phyloP scores from a whole-genome alignment of 1,140 invertebrate genomes.

The Musca domestica region DNA sequence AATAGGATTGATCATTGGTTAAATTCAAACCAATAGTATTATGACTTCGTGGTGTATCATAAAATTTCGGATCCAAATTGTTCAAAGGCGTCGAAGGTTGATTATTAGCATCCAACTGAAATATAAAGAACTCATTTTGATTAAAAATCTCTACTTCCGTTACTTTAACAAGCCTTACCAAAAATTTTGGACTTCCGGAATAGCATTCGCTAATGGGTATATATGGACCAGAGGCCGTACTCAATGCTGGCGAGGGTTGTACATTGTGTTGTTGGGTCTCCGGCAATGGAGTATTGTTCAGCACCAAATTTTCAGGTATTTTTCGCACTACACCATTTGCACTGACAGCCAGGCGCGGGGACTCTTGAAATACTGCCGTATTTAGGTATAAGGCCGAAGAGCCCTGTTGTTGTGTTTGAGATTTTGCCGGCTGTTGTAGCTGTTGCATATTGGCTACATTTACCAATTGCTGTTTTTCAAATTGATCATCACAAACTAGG shows the following conservation, averaged over 20 bases:
- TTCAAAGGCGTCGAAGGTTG: slow-evolving; percentile 43
- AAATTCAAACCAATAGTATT: slow-evolving; percentile 53
- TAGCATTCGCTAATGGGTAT: slow-evolving; percentile 87
- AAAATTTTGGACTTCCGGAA: slow-evolving; percentile 67
- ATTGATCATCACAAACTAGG: slow-evolving; percentile 40
- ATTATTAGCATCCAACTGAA: slow-evolving; percentile 35
- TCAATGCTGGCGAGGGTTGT: slow-evolving; percentile 62
- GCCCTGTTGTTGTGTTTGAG: not conserved
- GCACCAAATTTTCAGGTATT: slow-evolving; percentile 46
- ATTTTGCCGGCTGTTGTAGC: not conserved
- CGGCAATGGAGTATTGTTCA: slow-evolving; percentile 20
- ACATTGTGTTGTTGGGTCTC: slow-evolving; percentile 38
- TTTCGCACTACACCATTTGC: slow-evolving; percentile 47
- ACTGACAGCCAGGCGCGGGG: slow-evolving; percentile 38
- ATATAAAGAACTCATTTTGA: not conserved
- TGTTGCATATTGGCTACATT: slow-evolving; percentile 26
- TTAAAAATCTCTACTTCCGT: not conserved
- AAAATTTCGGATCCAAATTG: slow-evolving; percentile 56
- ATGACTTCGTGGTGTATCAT: slow-evolving; percentile 58
- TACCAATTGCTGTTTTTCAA: slow-evolving; percentile 41
- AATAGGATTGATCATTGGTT: slow-evolving; percentile 52
- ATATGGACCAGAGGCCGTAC: slow-evolving; percentile 68
- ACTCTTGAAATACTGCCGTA: slow-evolving; percentile 21
- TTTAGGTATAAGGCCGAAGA: slow-evolving; percentile 41
- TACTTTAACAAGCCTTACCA: slow-evolving; percentile 30